Conservation (phyloP, 2,797 vertebrate genomes). For the Myoxocephalus aenaeus region DNA sequence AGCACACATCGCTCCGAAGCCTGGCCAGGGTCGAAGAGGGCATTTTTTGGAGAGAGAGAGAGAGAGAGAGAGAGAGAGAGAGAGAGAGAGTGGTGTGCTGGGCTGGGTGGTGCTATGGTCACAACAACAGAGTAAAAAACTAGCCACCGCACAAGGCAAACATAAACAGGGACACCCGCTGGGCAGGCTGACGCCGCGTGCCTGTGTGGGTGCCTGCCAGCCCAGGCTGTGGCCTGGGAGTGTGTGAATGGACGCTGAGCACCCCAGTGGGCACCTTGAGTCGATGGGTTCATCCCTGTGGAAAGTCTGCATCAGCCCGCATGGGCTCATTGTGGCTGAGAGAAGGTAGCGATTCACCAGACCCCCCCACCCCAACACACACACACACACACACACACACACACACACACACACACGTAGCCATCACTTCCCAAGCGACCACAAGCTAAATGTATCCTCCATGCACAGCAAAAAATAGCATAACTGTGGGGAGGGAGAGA, state of each 20-base stretch:
- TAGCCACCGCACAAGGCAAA: slow-evolving; percentile 73
- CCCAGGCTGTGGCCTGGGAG: slow-evolving; percentile 60
- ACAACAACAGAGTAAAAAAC: slow-evolving; percentile 54
- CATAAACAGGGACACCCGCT: slow-evolving; percentile 71
- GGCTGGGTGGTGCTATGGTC: slow-evolving; percentile 55
- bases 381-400: slow-evolving; percentile 42
- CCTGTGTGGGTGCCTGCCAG: slow-evolving; percentile 66
- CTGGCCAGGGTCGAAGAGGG: slow-evolving; percentile 42
- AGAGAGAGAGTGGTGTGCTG: slow-evolving; percentile 17
- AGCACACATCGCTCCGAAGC: slow-evolving; percentile 37
- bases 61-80: background rate
- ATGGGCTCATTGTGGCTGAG: slow-evolving; percentile 49
- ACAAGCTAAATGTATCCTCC: slow-evolving; percentile 82
- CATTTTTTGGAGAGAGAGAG: background rate
- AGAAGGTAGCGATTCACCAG: slow-evolving; percentile 69
- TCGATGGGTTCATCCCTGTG: slow-evolving; percentile 70
- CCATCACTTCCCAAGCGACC: slow-evolving; percentile 76
- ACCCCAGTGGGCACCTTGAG: slow-evolving; percentile 58
- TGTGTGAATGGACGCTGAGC: slow-evolving; percentile 36
- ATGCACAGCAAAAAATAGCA: slow-evolving; percentile 75
- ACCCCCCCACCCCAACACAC: slow-evolving; percentile 35
- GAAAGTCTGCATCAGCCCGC: slow-evolving; percentile 80
- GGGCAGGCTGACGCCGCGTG: slow-evolving; percentile 76
- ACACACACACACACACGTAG: slow-evolving; percentile 57
- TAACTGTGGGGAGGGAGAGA: slow-evolving; percentile 61